Percentiles rank a stretch among this genome's conserved stretches.
These are phyloP conservation scores for Holothuria glaberrima DNA, from an alignment of 35 echinoderm and acorn worm genomes.

Conservation along the genomic window DNA sequence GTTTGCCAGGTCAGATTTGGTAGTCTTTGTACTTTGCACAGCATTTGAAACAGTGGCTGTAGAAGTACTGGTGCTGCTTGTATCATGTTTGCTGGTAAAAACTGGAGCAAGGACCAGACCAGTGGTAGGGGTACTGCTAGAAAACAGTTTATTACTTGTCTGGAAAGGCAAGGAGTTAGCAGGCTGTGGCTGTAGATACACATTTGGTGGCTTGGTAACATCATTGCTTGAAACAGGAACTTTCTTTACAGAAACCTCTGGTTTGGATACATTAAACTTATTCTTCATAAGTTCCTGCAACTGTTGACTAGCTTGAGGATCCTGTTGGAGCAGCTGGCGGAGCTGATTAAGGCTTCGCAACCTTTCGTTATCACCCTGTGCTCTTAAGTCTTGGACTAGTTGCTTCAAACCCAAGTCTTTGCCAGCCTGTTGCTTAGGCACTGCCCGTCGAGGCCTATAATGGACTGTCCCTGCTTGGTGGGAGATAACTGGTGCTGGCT, in stretches of 20 bases:
- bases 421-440: neutral
- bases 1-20: neutral
- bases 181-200: constrained; percentile 54
- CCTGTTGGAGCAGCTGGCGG: constrained; percentile 46
- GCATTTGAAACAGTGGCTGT: neutral
- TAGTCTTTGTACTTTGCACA: neutral
- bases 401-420: constrained; percentile 32
- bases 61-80: neutral
- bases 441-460: constrained; percentile 1
- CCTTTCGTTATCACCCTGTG: constrained; percentile 29
- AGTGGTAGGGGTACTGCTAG: neutral
- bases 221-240: constrained; percentile 1
- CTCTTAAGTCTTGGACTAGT: constrained; percentile 5
- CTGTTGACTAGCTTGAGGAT: constrained; percentile 60
- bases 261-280: neutral
- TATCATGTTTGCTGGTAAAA: neutral
- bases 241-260: constrained; percentile 14
- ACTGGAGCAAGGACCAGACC: neutral
- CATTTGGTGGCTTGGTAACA: constrained; percentile 44
- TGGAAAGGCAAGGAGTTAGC: constrained; percentile 36
- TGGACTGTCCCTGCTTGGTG: constrained; percentile 47
- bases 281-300: constrained; percentile 47
- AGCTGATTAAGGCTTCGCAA: constrained; percentile 30
- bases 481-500: constrained; percentile 38
- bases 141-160: constrained; percentile 11